These are phyloP conservation scores for Caenorhabditis panamensis DNA, from an alignment of 2,888 invertebrate species.

Conservation along the genomic window DNA sequence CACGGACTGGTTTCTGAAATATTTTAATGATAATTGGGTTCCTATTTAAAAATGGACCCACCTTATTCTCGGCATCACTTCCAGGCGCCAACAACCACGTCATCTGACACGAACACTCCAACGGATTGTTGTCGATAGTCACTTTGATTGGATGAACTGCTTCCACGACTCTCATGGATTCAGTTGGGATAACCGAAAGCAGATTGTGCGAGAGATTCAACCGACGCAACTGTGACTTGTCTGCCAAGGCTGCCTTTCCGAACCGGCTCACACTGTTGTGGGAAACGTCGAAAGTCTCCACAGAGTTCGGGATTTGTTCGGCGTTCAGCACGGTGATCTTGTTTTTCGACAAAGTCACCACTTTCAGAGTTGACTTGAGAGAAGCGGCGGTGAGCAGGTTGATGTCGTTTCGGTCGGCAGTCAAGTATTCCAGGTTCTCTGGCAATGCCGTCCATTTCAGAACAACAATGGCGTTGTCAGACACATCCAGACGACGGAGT, in stretches of 20 bases:
- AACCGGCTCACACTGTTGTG: slow-evolving; percentile 51
- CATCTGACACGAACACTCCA: slow-evolving; percentile 92
- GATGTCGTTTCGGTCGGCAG: slow-evolving; percentile 68
- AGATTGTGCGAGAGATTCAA: slow-evolving; percentile 64
- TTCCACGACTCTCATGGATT: slow-evolving; percentile 56
- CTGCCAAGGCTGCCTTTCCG: slow-evolving; percentile 49
- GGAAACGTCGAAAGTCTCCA: slow-evolving; percentile 66
- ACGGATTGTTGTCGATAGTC: slow-evolving; percentile 86
- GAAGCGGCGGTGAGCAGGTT: slow-evolving; percentile 63
- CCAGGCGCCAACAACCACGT: slow-evolving; percentile 88
- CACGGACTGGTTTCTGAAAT: slow-evolving; percentile 79
- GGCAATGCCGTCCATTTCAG: slow-evolving; percentile 69
- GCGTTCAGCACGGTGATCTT: slow-evolving; percentile 66
- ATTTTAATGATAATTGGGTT: not conserved
- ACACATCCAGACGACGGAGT: slow-evolving; percentile 64
- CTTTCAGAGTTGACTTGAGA: slow-evolving; percentile 34
- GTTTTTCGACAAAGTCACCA: slow-evolving; percentile 68
- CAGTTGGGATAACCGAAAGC: slow-evolving; percentile 46
- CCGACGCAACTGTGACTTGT: slow-evolving; percentile 57
- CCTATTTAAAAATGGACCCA: not conserved
- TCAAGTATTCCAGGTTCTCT: slow-evolving; percentile 62
- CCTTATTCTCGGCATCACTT: slow-evolving; percentile 12
- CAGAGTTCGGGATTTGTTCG: slow-evolving; percentile 68
- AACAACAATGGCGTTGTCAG: slow-evolving; percentile 59
- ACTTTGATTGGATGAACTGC: slow-evolving; percentile 62